Percentiles rank a stretch among this genome's conserved stretches.
phyloP scores from a whole-genome alignment of 2,113 vertebrate species.

The Sinocyclocheilus anshuiensis region DNA sequence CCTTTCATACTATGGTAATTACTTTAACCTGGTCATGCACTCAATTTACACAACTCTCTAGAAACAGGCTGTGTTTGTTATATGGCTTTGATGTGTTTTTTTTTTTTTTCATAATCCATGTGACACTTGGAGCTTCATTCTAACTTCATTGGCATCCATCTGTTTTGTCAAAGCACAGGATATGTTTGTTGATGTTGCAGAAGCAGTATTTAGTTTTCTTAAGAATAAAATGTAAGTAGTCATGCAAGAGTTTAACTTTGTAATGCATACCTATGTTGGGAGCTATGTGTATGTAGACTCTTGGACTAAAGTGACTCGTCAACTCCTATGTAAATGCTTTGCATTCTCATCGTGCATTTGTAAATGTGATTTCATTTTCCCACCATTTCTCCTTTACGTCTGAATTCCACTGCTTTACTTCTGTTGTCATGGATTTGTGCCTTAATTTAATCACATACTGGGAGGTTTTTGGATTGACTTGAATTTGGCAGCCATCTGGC shows the following conservation, averaged over 20 bases:
- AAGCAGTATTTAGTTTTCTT: neutral
- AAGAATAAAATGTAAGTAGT: neutral
- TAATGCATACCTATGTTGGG: constrained; percentile 58
- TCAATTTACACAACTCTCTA: neutral
- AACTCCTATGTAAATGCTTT: constrained; percentile 1
- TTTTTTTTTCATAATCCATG: neutral
- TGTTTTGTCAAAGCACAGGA: neutral
- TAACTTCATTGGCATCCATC: neutral
- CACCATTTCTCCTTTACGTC: constrained; percentile 30
- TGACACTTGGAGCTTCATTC: neutral
- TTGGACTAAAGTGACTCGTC: constrained; percentile 7
- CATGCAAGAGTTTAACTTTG: neutral
- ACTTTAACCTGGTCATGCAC: neutral
- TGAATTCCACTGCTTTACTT: neutral
- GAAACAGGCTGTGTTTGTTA: constrained; percentile 1
- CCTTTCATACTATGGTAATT: constrained; percentile 6
- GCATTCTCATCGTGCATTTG: constrained; percentile 46
- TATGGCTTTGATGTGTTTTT: neutral
- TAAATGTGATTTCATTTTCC: constrained; percentile 22
- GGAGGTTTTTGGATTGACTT: neutral
- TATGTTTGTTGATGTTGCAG: neutral
- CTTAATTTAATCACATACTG: neutral
- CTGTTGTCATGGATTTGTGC: neutral
- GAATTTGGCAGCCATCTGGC: neutral
- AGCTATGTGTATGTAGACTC: constrained; percentile 32